Evolutionary conservation across 1,140 invertebrate genomes (phyloP), one percentile per base, ranked within the genome.

Genomic region (roundworm (Caenorhabditis elegans)): DNA sequence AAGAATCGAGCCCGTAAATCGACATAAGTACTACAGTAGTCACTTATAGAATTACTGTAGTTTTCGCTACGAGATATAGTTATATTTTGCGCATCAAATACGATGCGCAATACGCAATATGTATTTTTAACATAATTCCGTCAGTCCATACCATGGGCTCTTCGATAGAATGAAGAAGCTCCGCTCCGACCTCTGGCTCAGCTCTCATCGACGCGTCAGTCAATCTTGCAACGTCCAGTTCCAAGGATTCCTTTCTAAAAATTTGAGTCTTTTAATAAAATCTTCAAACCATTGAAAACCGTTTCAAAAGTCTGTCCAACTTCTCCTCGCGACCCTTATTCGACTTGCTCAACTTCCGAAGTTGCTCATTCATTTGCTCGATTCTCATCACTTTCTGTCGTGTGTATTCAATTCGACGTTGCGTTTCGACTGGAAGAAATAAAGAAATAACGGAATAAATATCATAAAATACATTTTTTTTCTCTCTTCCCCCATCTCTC

Each of bases 331-430:
- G 53, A 24, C 19, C 55, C 13, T 19, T 43, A 47, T 80, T 80
- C 4, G 22, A 13, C 39, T 47, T 75, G 11, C 2, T 79, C 39
- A 79, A 39, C n/a, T 55, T 48, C n/a, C 49, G 78, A 39, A 79
- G 39, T 39, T 79, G 78, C 78, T 65, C 79, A 80, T 80, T 48
- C 26, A 80, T 80, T 47, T 65, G 76, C 49, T 77, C 76, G 17
- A 79, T 49, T 51, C 22, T 11, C 31, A 79, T 48, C 24, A 60
- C 13, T 22, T 70, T 70, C 22, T 70, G 31, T 22, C 60, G 60
- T 70, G 60, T 70, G 43, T 70, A 70, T 70, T 70, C 60, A 22
- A 70, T 70, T 70, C 60, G 60, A 36, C 60, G 60, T 39, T 70
- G 60, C 31, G 60, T 70, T 70, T 70, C 60, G 34, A 70, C 60